These are phyloP conservation scores for Nebria salina DNA, from an alignment of 2,888 invertebrate species.

Conservation along the genomic window DNA sequence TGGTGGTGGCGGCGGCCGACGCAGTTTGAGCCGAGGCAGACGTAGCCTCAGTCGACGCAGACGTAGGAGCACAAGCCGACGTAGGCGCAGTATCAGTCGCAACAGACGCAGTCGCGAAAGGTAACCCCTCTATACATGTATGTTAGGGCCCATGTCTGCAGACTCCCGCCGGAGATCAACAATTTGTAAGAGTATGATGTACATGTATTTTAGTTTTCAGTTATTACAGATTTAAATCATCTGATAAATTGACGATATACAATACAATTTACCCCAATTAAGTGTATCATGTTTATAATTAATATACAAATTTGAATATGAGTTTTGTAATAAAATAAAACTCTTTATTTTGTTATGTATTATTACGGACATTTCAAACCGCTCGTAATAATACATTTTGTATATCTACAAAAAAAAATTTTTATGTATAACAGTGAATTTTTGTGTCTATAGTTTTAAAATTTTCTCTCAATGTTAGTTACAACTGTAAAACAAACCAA, in stretches of 20 bases:
- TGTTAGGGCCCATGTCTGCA: slow-evolving; percentile 10
- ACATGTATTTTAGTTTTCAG: background rate
- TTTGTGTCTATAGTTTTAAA: background rate
- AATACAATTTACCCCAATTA: background rate
- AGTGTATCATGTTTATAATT: background rate
- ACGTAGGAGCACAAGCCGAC: slow-evolving; percentile 63
- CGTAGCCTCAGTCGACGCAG: slow-evolving; percentile 62
- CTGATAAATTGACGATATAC: background rate
- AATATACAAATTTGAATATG: no score
- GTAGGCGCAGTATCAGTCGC: slow-evolving; percentile 55
- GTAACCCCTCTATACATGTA: slow-evolving; percentile 48
- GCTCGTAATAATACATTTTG: no score
- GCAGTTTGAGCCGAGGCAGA: slow-evolving; percentile 59
- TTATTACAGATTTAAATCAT: background rate
- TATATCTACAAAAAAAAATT: no score
- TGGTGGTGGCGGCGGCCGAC: slow-evolving; percentile 60
- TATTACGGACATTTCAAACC: no score
- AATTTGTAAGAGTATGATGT: slow-evolving; percentile 10
- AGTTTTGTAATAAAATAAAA: no score
- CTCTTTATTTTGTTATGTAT: no score
- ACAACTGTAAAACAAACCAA: background rate
- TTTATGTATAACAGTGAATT: no score
- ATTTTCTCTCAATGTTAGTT: background rate
- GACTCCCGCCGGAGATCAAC: slow-evolving; percentile 4
- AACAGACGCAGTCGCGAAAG: slow-evolving; percentile 55